phyloP scores from a whole-genome alignment of 1,140 invertebrate species.

The Babylonia areolata region DNA sequence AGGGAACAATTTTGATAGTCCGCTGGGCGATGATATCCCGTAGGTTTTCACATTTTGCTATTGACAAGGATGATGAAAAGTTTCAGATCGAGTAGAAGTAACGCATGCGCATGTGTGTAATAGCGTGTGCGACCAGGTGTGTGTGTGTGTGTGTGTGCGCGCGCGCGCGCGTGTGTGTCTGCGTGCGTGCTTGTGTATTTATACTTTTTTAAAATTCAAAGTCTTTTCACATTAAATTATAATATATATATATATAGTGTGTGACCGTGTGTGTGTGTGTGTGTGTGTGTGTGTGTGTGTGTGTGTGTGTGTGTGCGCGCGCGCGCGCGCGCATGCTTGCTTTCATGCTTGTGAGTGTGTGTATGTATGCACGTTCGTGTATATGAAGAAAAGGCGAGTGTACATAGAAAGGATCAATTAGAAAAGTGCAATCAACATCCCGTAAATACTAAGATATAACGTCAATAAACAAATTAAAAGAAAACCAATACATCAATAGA shows the following conservation, averaged over 20 bases:
- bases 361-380: background rate
- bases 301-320: background rate
- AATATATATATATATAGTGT: too few species aligned
- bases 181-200: too few species aligned
- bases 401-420: too few species aligned
- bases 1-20: background rate
- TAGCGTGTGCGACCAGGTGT: background rate
- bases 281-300: background rate
- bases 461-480: too few species aligned
- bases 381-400: too few species aligned
- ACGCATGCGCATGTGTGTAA: background rate
- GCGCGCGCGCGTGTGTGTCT: too few species aligned
- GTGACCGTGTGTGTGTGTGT: background rate
- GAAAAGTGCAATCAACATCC: too few species aligned
- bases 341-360: too few species aligned
- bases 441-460: too few species aligned
- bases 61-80: background rate
- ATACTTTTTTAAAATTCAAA: too few species aligned
- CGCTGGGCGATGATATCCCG: background rate
- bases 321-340: background rate
- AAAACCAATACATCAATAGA: too few species aligned
- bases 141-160: constrained; percentile 13
- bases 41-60: background rate
- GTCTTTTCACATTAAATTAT: too few species aligned
- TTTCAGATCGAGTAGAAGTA: background rate